Conservation (phyloP, 2,113 vertebrate species). For the Percina caprodes region DNA sequence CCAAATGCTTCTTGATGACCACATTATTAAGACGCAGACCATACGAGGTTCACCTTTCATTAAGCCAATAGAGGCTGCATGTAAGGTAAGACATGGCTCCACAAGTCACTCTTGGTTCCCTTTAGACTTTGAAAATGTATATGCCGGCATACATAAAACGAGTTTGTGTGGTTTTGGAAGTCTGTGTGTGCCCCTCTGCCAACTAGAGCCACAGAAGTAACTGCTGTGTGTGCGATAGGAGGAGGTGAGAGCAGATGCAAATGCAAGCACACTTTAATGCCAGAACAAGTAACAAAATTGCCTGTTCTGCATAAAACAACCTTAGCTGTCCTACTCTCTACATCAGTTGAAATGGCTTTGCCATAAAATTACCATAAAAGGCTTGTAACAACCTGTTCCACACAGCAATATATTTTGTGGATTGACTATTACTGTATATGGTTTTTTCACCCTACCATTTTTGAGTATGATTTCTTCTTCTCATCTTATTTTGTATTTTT, state of each 20-base stretch:
- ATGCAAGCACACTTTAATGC: conserved; percentile 13
- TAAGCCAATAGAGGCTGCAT: conserved; percentile 90
- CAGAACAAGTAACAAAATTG: conserved; percentile 20
- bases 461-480: neutral
- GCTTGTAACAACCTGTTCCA: neutral
- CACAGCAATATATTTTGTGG: neutral
- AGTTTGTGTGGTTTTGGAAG: conserved; percentile 15
- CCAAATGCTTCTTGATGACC: conserved; percentile 92
- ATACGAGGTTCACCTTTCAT: conserved; percentile 92
- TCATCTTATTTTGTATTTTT: neutral
- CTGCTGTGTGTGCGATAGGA: neutral
- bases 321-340: neutral
- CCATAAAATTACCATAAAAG: conserved; percentile 1
- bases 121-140: neutral
- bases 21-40: conserved; percentile 93
- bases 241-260: neutral
- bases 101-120: neutral
- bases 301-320: conserved; percentile 9
- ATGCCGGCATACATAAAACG: neutral
- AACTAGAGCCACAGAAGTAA: neutral
- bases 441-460: neutral
- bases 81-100: conserved; percentile 84
- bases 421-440: neutral
- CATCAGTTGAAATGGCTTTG: conserved; percentile 1
- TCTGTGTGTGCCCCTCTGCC: neutral